These are phyloP conservation scores for Diachrysia chrysitis DNA, from an alignment of 2,888 invertebrate genomes.

Conservation along the genomic window DNA sequence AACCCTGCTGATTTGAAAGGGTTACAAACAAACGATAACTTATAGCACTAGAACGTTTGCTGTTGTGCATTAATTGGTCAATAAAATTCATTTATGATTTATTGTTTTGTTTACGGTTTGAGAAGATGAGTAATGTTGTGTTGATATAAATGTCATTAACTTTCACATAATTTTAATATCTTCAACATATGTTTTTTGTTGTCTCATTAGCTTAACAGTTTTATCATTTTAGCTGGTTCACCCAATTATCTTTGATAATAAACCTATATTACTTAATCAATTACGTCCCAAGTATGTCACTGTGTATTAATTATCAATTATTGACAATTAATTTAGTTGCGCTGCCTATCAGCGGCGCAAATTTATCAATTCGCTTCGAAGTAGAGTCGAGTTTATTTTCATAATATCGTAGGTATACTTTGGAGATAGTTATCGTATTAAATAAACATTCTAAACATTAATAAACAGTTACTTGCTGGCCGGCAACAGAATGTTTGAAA, in stretches of 20 bases:
- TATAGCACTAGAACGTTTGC: conserved; percentile 11
- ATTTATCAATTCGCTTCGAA: conserved; percentile 21
- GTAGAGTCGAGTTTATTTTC: conserved; percentile 12
- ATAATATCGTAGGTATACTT: background rate
- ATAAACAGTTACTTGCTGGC: background rate
- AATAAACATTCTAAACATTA: background rate
- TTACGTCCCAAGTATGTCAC: conserved; percentile 24
- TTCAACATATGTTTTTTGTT: conserved; percentile 27
- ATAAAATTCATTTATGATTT: conserved; percentile 62
- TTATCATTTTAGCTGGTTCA: conserved; percentile 16
- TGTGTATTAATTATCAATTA: conserved; percentile 45
- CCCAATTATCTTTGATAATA: conserved; percentile 29
- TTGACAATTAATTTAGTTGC: conserved; percentile 30
- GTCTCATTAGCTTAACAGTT: conserved; percentile 10
- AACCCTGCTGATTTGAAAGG: conserved; percentile 42
- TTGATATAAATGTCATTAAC: conserved; percentile 32
- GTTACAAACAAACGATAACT: conserved; percentile 46
- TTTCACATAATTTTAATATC: conserved; percentile 36
- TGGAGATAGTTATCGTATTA: conserved; percentile 6
- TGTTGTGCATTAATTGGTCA: conserved; percentile 57
- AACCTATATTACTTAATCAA: conserved; percentile 31
- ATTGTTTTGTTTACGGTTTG: conserved; percentile 63
- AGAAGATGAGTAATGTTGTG: conserved; percentile 47
- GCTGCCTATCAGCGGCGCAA: conserved; percentile 5
- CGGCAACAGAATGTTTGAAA: background rate